Evolutionary conservation across 2,797 vertebrate species (phyloP), one percentile per base, ranked within the genome.

Genomic region (Enteromius argenteus): DNA sequence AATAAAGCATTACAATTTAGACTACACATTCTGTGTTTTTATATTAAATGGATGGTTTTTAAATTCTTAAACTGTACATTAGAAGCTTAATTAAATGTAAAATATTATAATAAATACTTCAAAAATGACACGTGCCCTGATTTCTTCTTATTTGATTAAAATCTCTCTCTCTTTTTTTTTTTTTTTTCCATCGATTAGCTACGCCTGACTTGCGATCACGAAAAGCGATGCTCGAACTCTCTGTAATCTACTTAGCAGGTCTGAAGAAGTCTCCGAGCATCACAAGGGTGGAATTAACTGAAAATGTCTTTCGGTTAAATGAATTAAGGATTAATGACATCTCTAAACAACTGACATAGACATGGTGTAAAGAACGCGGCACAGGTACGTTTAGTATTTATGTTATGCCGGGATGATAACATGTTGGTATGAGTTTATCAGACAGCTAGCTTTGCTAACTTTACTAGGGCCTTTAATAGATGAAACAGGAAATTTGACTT

Each of bases 281-380:
- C 83, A 84, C 83, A 84, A 79, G 83, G 83, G 83, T 79, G 76
- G 85, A 86, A 88, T 44, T 44, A 58, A 83, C 66, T 30, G 71
- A 79, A 84, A 78, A 78, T 75, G 60, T 62, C 2, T 21, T 17
- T 44, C 37, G 17, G 32, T 68, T 72, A 51, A 72, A 46, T 10
- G 37, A 8, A 74, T 5, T 17, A n/a, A 42, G 39, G 72, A 85
- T 67, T 15, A 44, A 49, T 79, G 62, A 44, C 9, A 27, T 79
- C 37, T 51, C 6, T 49, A 19, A 42, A 46, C 10, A 62, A 19
- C 44, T 68, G 44, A 0, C 15, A 5, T 30, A 60, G 62, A 67
- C 46, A 85, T 84, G 85, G 62, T 85, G 68, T 86, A 79, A 53
- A 84, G 27, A 58, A 15, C 8, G 75, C 44, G 1, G 2, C 3